Base-by-base conservation (phyloP, 1,140 invertebrate genomes). In the Halictus rubicundus region DNA sequence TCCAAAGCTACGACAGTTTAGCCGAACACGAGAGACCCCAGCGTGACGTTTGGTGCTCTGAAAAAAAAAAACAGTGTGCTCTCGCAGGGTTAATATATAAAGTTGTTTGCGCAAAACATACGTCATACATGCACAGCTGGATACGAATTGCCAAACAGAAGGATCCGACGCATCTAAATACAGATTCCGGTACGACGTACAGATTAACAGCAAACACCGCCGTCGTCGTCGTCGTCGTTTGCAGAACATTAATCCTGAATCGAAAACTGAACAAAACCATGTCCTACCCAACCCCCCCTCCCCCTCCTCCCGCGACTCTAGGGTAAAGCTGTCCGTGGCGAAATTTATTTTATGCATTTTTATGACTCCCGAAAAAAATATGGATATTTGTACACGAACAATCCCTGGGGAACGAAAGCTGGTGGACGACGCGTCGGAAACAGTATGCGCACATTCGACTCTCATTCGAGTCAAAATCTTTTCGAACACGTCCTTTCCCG, bases 331-430 rank as follows among this genome's bases (percentile, higher is more conserved):
- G 68, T 69, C 68, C 27, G 12, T 69, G 21, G 5, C 19, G 49
- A 57, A 69, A 69, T 69, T 69, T 69, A 69, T 69, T 69, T 69
- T 69, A 69, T 49, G 66, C 27, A 54, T 52, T 69, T 69, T 69
- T 69, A 69, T 69, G 68, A 69, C 68, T 69, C n/a, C 10, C 49
- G 25, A 21, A 27, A 69, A 68, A 69, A 69, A 57, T 69, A 57
- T 69, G 68, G 68, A 42, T 69, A 54, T 69, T 69, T 69, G 19
- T 57, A 37, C 27, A 7, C 19, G 68, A 27, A 69, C 54, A 27
- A 27, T 54, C 49, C 32, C 68, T 23, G 4, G 68, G 68, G 68
- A 32, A 4, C 14, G 25, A 23, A 57, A 27, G 10, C 27, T 10
- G 37, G n/a, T 23, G n/a, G 25, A 49, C 21, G 16, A 8, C 14